phyloP scores from a whole-genome alignment of 2,888 invertebrate species.

The Microplitis manilae region DNA sequence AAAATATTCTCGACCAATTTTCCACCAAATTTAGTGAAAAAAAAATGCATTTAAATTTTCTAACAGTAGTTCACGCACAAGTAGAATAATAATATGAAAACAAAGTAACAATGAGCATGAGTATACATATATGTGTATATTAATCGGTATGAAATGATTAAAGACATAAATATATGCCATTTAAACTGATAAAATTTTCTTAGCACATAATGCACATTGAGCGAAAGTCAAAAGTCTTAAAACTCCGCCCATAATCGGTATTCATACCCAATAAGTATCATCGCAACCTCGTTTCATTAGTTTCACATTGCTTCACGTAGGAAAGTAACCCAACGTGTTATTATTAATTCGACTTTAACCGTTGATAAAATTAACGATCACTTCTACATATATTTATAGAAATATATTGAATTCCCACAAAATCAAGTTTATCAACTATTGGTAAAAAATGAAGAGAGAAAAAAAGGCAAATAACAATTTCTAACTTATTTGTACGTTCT shows the following conservation, averaged over 20 bases:
- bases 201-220: constrained; percentile 28
- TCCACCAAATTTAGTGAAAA: too few species aligned
- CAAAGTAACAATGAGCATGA: background rate
- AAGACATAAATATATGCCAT: background rate
- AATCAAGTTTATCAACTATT: background rate
- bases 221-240: constrained; percentile 37
- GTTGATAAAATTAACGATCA: background rate
- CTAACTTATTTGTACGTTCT: background rate
- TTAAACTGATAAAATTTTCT: background rate
- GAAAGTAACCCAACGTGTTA: constrained; percentile 37
- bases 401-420: background rate
- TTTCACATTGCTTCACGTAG: constrained; percentile 41
- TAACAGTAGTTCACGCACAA: background rate
- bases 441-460: background rate
- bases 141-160: background rate
- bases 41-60: background rate
- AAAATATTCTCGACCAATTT: too few species aligned
- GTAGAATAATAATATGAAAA: background rate
- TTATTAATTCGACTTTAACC: constrained; percentile 2
- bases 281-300: constrained; percentile 37
- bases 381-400: background rate
- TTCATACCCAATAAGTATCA: constrained; percentile 36
- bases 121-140: background rate
- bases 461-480: background rate
- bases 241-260: constrained; percentile 1